Conservation (phyloP, 2,797 vertebrate species). For the Poecile montanus region DNA sequence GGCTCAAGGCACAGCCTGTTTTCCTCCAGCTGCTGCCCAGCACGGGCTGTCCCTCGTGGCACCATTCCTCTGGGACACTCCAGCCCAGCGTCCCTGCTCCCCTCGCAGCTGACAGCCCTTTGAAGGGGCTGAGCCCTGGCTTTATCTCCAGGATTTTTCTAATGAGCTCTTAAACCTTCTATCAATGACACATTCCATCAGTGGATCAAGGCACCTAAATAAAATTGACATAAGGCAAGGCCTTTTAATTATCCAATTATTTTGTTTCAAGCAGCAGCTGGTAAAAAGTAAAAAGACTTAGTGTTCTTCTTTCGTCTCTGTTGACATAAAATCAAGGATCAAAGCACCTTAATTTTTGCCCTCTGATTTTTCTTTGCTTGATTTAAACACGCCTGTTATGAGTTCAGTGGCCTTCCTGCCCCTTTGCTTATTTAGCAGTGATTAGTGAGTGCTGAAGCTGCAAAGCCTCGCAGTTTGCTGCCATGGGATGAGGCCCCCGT, state of each 20-base stretch:
- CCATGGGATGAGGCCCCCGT: not conserved
- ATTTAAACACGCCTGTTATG: slow-evolving; percentile 57
- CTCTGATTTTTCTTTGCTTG: slow-evolving; percentile 64
- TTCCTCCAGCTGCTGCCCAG: not conserved
- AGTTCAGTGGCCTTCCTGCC: slow-evolving; percentile 50
- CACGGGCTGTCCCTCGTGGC: not conserved
- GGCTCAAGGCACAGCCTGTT: not conserved
- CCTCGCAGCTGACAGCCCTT: slow-evolving; percentile 10
- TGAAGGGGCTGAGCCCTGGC: slow-evolving; percentile 10
- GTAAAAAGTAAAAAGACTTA: slow-evolving; percentile 66
- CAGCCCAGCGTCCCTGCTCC: not conserved
- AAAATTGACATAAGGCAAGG: slow-evolving; percentile 73
- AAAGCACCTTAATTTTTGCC: slow-evolving; percentile 65
- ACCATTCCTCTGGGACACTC: not conserved
- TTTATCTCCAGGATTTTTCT: slow-evolving; percentile 48
- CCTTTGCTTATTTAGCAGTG: slow-evolving; percentile 33
- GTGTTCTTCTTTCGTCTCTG: slow-evolving; percentile 65
- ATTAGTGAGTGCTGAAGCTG: slow-evolving; percentile 47
- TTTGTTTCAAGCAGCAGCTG: slow-evolving; percentile 74
- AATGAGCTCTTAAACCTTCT: slow-evolving; percentile 64
- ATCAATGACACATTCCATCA: slow-evolving; percentile 72
- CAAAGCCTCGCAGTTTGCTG: not conserved
- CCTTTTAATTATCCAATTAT: slow-evolving; percentile 80
- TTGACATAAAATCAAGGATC: slow-evolving; percentile 74
- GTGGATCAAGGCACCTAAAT: slow-evolving; percentile 75